phyloP scores from a whole-genome alignment of 1,140 invertebrate genomes.

The Brachionus paranguensis region DNA sequence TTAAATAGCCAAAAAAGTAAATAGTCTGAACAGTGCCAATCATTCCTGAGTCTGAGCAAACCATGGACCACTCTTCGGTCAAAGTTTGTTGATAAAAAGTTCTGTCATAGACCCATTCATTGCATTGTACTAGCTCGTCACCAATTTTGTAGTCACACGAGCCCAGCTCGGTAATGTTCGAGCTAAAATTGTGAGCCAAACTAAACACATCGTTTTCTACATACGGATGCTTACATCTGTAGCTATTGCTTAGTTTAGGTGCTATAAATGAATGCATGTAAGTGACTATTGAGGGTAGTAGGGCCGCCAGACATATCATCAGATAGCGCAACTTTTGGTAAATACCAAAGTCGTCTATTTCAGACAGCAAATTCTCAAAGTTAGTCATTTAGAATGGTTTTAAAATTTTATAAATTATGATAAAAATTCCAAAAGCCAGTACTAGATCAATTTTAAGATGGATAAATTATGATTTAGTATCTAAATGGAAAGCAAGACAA shows the following conservation, averaged over 20 bases:
- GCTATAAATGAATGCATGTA: constrained; percentile 38
- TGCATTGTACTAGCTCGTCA: not conserved
- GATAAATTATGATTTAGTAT: not conserved
- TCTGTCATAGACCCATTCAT: constrained; percentile 5
- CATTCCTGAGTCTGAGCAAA: not conserved
- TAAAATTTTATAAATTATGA: not conserved
- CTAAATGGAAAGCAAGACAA: not conserved
- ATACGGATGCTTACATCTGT: constrained; percentile 14
- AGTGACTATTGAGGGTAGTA: constrained; percentile 18
- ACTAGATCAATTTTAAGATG: not conserved
- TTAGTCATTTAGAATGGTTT: not conserved
- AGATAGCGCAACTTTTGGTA: constrained; percentile 33
- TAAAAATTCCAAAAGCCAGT: not conserved
- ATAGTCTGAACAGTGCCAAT: constrained; percentile 4
- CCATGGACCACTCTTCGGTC: constrained; percentile 26
- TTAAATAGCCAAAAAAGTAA: constrained; percentile 34
- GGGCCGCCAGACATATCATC: constrained; percentile 16
- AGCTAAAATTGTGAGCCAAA: not conserved
- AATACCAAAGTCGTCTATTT: constrained; percentile 28
- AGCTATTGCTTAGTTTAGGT: not conserved
- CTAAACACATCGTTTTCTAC: not conserved
- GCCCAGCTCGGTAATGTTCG: not conserved
- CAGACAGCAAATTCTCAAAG: constrained; percentile 17
- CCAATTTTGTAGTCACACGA: not conserved
- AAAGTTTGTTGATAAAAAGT: constrained; percentile 25